A percentile compares a stretch with the other conserved stretches of the same genome.
These are phyloP conservation scores for Redunca redunca DNA, from an alignment of 2,113 vertebrate genomes.

Conservation along the genomic window DNA sequence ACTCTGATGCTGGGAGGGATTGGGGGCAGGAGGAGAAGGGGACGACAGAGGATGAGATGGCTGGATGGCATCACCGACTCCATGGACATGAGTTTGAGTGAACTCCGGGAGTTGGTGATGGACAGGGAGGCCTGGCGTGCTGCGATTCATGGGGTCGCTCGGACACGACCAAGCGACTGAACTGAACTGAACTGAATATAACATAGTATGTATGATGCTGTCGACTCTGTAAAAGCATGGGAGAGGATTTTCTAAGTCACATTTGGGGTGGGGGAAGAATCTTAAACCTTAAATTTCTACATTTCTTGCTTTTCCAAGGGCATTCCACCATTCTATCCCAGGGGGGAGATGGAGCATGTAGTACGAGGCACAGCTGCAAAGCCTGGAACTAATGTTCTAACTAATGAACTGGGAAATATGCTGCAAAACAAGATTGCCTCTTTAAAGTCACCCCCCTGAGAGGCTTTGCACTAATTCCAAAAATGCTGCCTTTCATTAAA, in stretches of 20 bases:
- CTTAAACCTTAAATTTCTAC: background rate
- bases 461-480: background rate
- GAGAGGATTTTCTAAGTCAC: background rate
- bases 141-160: fast-evolving
- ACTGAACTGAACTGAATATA: background rate
- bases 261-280: background rate
- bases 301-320: background rate
- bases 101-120: no score
- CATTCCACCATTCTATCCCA: background rate
- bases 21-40: no score
- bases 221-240: background rate
- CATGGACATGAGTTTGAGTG: no score
- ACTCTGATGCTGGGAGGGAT: no score
- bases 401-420: background rate
- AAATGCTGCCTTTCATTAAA: background rate
- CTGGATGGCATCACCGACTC: no score
- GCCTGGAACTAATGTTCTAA: background rate
- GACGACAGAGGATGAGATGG: no score
- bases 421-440: background rate
- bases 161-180: no score
- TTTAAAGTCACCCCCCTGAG: background rate
- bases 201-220: background rate
- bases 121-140: no score
- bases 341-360: background rate
- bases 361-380: background rate